Conservation (phyloP, 2,113 vertebrate genomes). For the Zootoca vivipara region DNA sequence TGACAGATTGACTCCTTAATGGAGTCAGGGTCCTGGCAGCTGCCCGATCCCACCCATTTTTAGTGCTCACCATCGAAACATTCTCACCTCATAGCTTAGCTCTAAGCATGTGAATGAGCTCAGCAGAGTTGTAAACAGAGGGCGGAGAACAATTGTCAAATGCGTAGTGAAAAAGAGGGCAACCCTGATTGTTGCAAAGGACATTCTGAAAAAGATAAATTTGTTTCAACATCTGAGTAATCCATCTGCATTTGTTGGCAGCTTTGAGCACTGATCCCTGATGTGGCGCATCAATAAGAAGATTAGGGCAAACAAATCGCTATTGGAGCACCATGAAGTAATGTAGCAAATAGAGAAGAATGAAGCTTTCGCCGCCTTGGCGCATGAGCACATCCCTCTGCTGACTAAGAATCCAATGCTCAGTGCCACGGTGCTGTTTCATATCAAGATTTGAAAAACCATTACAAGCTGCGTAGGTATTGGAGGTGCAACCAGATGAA, state of each 20-base stretch:
- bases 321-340: slow-evolving; percentile 46
- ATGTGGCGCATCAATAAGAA: neutral
- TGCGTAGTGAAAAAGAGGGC: neutral
- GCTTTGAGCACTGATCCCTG: neutral
- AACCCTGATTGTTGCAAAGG: neutral
- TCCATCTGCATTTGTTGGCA: neutral
- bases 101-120: neutral
- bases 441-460: slow-evolving; percentile 65
- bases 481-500: slow-evolving; percentile 65
- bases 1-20: neutral
- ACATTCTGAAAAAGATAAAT: neutral
- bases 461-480: slow-evolving; percentile 69
- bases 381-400: slow-evolving; percentile 17
- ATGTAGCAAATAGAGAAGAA: slow-evolving; percentile 25
- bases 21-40: neutral
- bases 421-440: slow-evolving; percentile 65
- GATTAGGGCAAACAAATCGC: slow-evolving; percentile 9
- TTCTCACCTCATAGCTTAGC: neutral
- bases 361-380: slow-evolving; percentile 46
- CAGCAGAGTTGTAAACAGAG: neutral
- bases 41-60: neutral
- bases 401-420: slow-evolving; percentile 33
- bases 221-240: neutral
- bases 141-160: neutral
- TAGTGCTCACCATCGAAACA: neutral